Evolutionary conservation across 1,140 invertebrate species (phyloP).

Genomic region (Mesaphorura yosii): DNA sequence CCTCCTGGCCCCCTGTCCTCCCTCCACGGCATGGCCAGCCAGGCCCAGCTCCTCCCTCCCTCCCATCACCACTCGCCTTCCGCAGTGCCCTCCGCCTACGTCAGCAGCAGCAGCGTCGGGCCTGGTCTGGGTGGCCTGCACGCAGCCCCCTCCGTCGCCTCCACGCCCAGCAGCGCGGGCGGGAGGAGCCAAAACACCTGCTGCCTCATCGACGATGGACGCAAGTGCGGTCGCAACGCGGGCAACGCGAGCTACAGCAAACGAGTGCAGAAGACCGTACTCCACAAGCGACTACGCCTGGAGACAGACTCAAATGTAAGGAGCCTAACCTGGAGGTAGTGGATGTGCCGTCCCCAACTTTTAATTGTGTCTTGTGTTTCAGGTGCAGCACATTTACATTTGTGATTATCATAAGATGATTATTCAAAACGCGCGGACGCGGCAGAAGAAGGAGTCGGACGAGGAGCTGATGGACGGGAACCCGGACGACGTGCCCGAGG

Average conservation of each 20-base stretch:
- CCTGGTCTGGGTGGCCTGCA: too few relatives aligned
- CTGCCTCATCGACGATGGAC: constrained; percentile 80
- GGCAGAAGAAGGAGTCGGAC: constrained; percentile 78
- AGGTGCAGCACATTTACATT: constrained; percentile 90
- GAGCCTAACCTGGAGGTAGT: constrained; percentile 32
- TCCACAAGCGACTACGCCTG: constrained; percentile 77
- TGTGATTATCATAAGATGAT: constrained; percentile 92
- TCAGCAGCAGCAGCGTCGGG: too few relatives aligned
- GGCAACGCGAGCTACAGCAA: constrained; percentile 96
- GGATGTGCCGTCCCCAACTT: not conserved
- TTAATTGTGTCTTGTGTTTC: constrained; percentile 33
- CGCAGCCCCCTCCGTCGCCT: too few relatives aligned
- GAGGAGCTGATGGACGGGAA: constrained; percentile 73
- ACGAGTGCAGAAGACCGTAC: constrained; percentile 89
- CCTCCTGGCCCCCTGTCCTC: too few relatives aligned
- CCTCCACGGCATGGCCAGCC: too few relatives aligned
- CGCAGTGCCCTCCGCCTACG: too few relatives aligned
- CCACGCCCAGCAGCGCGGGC: too few relatives aligned
- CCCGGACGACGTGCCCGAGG: constrained; percentile 63
- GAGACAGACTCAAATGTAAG: constrained; percentile 74
- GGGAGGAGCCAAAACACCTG: constrained; percentile 46
- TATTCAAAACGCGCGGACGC: constrained; percentile 79
- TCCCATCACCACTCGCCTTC: too few relatives aligned
- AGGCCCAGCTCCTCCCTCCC: too few relatives aligned
- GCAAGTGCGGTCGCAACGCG: constrained; percentile 69